A percentile compares a stretch with the other conserved stretches of the same genome.
phyloP scores from a whole-genome alignment of 2,113 vertebrate species.

The Malaclemys terrapin region DNA sequence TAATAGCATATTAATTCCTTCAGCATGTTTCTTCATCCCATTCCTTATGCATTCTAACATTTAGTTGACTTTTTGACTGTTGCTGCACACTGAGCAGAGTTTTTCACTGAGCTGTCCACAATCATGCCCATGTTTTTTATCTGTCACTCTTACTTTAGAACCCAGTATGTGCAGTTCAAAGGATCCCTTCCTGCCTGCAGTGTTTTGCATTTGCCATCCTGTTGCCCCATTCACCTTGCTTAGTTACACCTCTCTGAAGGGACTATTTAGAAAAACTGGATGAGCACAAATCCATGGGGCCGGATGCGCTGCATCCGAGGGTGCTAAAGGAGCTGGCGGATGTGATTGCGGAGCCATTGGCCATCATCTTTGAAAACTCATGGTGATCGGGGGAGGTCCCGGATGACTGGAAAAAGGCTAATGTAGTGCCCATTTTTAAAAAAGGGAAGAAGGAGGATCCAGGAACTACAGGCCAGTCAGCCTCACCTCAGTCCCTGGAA shows the following conservation, averaged over 20 bases:
- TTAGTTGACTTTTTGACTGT: constrained; percentile 53
- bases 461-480: no score
- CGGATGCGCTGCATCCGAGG: no score
- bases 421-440: no score
- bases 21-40: not conserved
- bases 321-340: no score
- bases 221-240: not conserved
- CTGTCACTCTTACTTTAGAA: constrained; percentile 16
- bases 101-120: constrained; percentile 41
- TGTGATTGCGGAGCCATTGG: no score
- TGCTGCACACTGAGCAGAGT: constrained; percentile 35
- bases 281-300: no score
- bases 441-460: no score
- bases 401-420: no score
- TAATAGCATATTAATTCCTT: not conserved
- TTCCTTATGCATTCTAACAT: constrained; percentile 45
- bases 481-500: no score
- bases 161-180: not conserved
- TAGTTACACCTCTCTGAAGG: not conserved
- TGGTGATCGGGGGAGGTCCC: no score
- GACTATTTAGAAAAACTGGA: no score
- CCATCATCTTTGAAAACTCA: no score
- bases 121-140: constrained; percentile 37
- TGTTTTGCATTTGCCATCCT: constrained; percentile 13
- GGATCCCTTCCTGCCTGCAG: not conserved